Evolutionary conservation across 1,140 invertebrate genomes (phyloP).

Genomic region (Neomicropteryx cornuta): DNA sequence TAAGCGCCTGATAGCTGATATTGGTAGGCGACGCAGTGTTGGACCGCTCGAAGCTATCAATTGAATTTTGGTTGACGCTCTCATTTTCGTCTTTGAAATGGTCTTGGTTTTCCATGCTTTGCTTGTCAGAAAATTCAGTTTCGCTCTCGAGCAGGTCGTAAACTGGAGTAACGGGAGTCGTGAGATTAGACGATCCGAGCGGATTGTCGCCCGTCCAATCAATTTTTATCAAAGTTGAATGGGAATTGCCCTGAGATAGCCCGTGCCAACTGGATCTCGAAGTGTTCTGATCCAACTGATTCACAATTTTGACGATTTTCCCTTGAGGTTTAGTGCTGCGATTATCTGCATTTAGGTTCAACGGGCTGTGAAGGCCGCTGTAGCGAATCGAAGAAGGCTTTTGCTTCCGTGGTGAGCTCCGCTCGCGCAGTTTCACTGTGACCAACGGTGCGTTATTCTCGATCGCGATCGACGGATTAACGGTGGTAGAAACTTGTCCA

Average conservation of each 20-base stretch:
- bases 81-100: no score
- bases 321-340: no score
- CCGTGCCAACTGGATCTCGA: conserved; percentile 31
- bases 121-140: conserved; percentile 29
- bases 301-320: conserved; percentile 12
- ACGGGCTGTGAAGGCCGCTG: conserved; percentile 25
- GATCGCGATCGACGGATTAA: no score
- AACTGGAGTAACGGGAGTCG: conserved; percentile 23
- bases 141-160: conserved; percentile 32
- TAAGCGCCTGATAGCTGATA: conserved; percentile 37
- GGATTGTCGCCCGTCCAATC: conserved; percentile 29
- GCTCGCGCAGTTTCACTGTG: no score
- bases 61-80: conserved; percentile 13
- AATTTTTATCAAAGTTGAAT: conserved; percentile 30
- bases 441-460: no score
- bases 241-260: conserved; percentile 23
- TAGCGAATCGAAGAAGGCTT: conserved; percentile 22
- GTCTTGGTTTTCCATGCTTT: conserved; percentile 29
- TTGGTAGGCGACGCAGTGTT: conserved; percentile 28
- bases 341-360: conserved; percentile 9
- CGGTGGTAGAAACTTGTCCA: no score
- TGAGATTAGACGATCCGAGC: conserved; percentile 21
- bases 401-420: conserved; percentile 29
- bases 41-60: conserved; percentile 23
- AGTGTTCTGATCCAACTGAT: background rate